Evolutionary conservation across 2,888 invertebrate genomes (phyloP), one percentile per base, ranked within the genome.

Genomic region (Holacanthella duospinosa): DNA sequence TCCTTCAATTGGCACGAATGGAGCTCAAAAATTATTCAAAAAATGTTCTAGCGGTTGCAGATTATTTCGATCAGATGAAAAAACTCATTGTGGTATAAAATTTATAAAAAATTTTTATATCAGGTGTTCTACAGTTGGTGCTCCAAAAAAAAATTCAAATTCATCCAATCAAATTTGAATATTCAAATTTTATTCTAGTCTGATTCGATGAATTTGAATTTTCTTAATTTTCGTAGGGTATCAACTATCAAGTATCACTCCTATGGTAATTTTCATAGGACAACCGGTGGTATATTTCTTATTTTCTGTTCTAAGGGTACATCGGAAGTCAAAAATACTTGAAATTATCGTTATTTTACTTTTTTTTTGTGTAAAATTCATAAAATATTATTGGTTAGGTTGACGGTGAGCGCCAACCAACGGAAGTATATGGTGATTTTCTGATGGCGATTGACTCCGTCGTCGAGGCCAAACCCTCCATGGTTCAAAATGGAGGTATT

Each of bases 11-110:
- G 72, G 92, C 91, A 63, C 82, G 86, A 76, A 90, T 91, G 89
- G 92, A 92, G 79, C 83, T 92, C 62, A 85, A 84, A 76, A 91
- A 91, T 82, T 92, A 91, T 82, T 90, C 89, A 77, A 86, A 85
- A 75, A 87, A 87, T 78, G 91, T 91, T 59, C 88, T 90, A 2
- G 63, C 91, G 0, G 91, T 92, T 26, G 90, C 89, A 0, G 92
- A 92, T 76, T 91, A 90, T 79, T 91, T 89, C 76, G 91, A 91
- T 76, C 90, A 91, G 78, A 86, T 86, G 75, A 88, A 88, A 75
- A 86, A 90, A 82, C 79, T 71, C 2, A 43, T 59, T 29, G 66
- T 66, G 24, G 66, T 66, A 25, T 29, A 24, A 36, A 24, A 43
- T 56, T 60, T 29, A 36, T 24, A 36, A 16, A 36, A 36, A 36